Percentiles rank a stretch among this genome's conserved stretches.
Evolutionary conservation across 1,140 invertebrate genomes (phyloP).

Genomic region (Lanistes nyassanus): DNA sequence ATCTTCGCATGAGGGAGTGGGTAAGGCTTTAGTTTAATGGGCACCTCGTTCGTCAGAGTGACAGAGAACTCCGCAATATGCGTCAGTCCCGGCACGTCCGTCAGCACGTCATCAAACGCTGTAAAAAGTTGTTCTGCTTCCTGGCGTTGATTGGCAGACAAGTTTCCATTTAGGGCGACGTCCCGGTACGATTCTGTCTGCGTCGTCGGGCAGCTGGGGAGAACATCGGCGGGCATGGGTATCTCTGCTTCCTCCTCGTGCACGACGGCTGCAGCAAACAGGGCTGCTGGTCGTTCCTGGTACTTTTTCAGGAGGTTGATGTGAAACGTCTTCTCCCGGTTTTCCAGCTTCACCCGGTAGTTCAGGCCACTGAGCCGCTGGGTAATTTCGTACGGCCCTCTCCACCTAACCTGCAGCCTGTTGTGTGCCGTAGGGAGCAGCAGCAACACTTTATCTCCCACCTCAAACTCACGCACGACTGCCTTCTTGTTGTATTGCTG

Average conservation of each 20-base stretch:
- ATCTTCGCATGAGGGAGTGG: constrained; percentile 63
- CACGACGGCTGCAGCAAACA: neutral
- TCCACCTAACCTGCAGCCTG: constrained; percentile 30
- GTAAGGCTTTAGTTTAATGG: constrained; percentile 35
- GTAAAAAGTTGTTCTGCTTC: neutral
- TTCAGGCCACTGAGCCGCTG: neutral
- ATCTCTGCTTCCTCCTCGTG: neutral
- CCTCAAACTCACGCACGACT: constrained; percentile 13
- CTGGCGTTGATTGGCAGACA: neutral
- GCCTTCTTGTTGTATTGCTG: constrained; percentile 25
- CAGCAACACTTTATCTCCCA: constrained; percentile 31
- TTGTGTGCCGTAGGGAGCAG: constrained; percentile 33
- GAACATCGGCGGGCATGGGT: too few relatives aligned
- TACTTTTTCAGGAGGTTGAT: constrained; percentile 11
- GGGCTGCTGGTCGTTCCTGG: neutral
- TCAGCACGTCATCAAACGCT: neutral
- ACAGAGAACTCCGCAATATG: constrained; percentile 33
- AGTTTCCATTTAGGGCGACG: neutral
- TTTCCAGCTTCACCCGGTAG: neutral
- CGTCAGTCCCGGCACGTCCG: constrained; percentile 32
- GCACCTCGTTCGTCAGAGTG: constrained; percentile 10
- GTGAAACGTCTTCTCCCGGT: neutral
- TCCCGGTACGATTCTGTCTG: neutral
- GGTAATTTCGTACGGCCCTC: constrained; percentile 26
- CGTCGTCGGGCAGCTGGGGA: neutral